phyloP scores from a whole-genome alignment of 2,888 invertebrate species.

The Eristalis arbustorum region DNA sequence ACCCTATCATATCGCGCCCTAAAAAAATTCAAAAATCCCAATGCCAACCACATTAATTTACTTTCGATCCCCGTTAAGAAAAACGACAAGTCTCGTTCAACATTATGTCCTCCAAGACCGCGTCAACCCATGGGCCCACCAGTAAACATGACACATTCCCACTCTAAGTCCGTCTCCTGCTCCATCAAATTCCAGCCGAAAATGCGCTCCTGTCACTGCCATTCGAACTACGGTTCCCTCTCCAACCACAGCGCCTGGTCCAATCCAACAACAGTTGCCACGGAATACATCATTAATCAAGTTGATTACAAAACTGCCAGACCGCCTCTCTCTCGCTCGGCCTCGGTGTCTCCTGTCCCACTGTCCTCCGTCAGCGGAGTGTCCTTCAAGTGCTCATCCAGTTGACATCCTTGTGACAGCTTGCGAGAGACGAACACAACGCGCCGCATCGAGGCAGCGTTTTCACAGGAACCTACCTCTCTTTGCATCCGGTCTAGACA shows the following conservation, averaged over 20 bases:
- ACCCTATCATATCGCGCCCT: too few relatives aligned
- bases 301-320: not conserved
- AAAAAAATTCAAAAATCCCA: too few relatives aligned
- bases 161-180: not conserved
- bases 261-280: not conserved
- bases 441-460: not conserved
- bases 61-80: too few relatives aligned
- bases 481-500: conserved; percentile 50
- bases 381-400: conserved; percentile 8
- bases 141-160: not conserved
- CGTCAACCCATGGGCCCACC: too few relatives aligned
- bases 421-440: conserved; percentile 6
- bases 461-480: conserved; percentile 3
- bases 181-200: not conserved
- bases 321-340: not conserved
- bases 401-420: conserved; percentile 27
- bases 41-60: too few relatives aligned
- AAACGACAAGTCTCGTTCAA: too few relatives aligned
- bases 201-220: not conserved
- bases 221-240: not conserved
- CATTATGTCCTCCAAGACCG: too few relatives aligned
- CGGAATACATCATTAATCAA: not conserved
- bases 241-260: not conserved
- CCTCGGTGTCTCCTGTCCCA: too few relatives aligned
- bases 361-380: not conserved